phyloP scores from a whole-genome alignment of 2,113 vertebrate genomes.

The Cromileptes altivelis region DNA sequence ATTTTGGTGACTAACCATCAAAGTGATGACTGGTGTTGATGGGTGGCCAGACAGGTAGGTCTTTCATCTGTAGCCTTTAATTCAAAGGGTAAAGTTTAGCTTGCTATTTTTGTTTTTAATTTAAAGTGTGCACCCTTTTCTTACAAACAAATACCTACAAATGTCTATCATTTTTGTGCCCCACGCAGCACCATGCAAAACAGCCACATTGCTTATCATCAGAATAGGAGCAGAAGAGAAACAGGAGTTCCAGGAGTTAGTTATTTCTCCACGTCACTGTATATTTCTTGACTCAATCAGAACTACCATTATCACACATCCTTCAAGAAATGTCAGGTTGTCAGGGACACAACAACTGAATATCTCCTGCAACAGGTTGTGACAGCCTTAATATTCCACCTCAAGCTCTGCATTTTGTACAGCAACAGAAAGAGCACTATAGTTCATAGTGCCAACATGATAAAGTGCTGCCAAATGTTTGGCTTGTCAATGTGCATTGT shows the following conservation, averaged over 20 bases:
- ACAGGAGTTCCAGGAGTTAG: too few species aligned
- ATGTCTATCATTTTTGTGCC: not conserved
- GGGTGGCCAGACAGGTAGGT: slow-evolving; percentile 32
- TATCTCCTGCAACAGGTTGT: too few species aligned
- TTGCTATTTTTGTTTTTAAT: not conserved
- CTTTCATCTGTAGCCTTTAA: slow-evolving; percentile 35
- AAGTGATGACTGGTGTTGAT: not conserved
- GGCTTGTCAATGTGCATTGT: not conserved
- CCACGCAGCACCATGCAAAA: not conserved
- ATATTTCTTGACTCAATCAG: too few species aligned
- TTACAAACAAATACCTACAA: not conserved
- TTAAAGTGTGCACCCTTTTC: not conserved
- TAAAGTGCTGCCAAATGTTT: not conserved
- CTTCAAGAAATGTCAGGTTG: too few species aligned
- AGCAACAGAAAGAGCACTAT: not conserved
- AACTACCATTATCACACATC: too few species aligned
- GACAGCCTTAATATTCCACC: too few species aligned
- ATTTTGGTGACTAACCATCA: not conserved
- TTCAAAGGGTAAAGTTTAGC: not conserved
- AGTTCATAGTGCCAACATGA: not conserved
- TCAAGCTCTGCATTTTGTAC: not conserved
- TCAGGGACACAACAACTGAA: too few species aligned
- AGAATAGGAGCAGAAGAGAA: not conserved
- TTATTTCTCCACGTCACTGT: too few species aligned
- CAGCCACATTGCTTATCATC: not conserved